Evolutionary conservation across 2,113 vertebrate species (phyloP).

Genomic region (Gymnarchus niloticus): DNA sequence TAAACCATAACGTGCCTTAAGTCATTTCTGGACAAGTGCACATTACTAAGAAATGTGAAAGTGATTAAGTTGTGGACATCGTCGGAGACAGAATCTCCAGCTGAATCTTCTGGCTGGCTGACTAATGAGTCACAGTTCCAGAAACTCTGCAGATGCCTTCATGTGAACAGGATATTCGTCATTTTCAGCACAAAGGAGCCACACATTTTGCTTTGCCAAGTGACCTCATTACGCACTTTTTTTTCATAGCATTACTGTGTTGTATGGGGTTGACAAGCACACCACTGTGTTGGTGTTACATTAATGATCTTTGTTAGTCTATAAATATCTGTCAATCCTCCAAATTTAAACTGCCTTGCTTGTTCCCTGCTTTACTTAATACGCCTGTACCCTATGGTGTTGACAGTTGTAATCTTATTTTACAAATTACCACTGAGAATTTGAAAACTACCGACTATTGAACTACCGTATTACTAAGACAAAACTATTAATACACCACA

Average conservation of each 20-base stretch:
- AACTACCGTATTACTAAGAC: no score
- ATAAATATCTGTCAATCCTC: neutral
- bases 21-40: no score
- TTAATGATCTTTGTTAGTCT: neutral
- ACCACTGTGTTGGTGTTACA: neutral
- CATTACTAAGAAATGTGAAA: no score
- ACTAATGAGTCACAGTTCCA: conserved; percentile 6
- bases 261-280: no score
- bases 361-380: neutral
- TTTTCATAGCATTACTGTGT: neutral
- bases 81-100: no score
- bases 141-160: neutral
- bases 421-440: neutral
- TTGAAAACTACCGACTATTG: neutral
- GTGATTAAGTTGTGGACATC: no score
- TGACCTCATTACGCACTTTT: neutral
- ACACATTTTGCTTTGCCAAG: neutral
- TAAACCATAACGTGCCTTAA: no score
- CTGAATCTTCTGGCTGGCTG: neutral
- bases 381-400: neutral
- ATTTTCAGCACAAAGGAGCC: no score
- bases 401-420: neutral
- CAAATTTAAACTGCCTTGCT: no score
- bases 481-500: neutral
- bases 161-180: no score